These are phyloP conservation scores for Alaudala cheleensis DNA, from an alignment of 2,113 vertebrate species.

Conservation along the genomic window DNA sequence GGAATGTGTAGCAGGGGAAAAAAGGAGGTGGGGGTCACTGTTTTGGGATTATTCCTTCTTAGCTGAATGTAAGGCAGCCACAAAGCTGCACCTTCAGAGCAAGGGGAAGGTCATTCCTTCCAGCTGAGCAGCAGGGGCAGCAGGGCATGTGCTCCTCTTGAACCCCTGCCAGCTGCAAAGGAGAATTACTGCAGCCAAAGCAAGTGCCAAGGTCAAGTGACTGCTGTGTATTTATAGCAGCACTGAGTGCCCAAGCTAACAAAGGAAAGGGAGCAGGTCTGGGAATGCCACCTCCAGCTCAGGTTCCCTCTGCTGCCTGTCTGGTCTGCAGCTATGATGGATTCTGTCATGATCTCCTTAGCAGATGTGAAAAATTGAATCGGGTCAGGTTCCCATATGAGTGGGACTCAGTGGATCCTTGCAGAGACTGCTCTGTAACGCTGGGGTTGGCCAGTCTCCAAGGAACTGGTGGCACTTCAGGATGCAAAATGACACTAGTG, in stretches of 20 bases:
- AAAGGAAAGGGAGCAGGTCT: background rate
- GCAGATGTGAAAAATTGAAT: background rate
- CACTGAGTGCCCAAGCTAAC: background rate
- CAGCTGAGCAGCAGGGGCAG: background rate
- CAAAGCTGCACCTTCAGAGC: background rate
- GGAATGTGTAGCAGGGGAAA: background rate
- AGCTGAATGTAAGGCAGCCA: background rate
- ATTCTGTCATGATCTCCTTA: background rate
- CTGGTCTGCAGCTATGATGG: background rate
- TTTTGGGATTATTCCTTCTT: background rate
- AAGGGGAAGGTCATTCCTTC: background rate
- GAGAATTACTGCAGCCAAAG: slow-evolving; percentile 13
- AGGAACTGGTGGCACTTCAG: background rate
- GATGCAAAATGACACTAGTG: background rate
- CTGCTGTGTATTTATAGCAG: slow-evolving; percentile 53
- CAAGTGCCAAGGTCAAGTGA: slow-evolving; percentile 42
- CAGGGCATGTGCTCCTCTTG: background rate
- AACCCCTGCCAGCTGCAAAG: slow-evolving; percentile 6
- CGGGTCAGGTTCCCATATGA: background rate
- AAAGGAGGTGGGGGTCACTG: background rate
- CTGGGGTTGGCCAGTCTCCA: background rate
- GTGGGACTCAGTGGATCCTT: background rate
- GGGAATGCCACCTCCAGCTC: background rate
- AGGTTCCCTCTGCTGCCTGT: background rate
- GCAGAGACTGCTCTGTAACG: background rate